Base-by-base conservation (phyloP, 2,888 invertebrate species). In the Eustalomyia histrio region DNA sequence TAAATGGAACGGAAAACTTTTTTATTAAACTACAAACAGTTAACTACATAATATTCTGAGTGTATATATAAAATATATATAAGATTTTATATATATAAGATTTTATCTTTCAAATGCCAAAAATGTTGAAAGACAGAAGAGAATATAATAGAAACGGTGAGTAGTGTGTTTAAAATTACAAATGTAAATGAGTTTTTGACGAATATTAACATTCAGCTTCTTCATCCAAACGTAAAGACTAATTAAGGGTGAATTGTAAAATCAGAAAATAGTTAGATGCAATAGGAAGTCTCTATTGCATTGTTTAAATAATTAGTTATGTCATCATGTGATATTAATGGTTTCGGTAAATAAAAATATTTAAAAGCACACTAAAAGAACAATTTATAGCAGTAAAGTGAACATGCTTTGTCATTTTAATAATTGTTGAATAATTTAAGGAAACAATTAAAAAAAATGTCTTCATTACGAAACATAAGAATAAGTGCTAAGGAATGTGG, bases 291-390 rank as follows among this genome's bases (percentile, higher is more conserved):
- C 74, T 39, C 69, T 35, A 61, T 78, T 75, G 78, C 64, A 81
- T 78, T 74, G 78, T 81, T 78, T 47, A 53, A 81, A 78, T 75
- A 78, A 81, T 81, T 81, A 71, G 61, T 67, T 71, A 65, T 75
- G 81, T 63, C 78, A 78, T 78, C 81, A 81, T 78, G 81, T 81
- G 81, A 71, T 71, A 67, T 75, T 75, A 75, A 81, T 81, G 65
- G 74, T 50, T 69, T 29, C 29, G 39, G 29, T n/a, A 33, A 47
- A 63, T 12, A 33, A 39, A 35, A 16, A 65, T 67, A 29, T 58
- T 76, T 16, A 53, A 68, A 43, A 67, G 71, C 1, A 50, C 24
- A 58, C 21, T 50, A 50, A 63, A 60, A 43, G 73, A 63, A 73
- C 68, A 81, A 61, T 69, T 67, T 58, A 39, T 24, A 57, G 50